Base-by-base conservation (phyloP, 2,113 vertebrate genomes). In the Pristiophorus japonicus region DNA sequence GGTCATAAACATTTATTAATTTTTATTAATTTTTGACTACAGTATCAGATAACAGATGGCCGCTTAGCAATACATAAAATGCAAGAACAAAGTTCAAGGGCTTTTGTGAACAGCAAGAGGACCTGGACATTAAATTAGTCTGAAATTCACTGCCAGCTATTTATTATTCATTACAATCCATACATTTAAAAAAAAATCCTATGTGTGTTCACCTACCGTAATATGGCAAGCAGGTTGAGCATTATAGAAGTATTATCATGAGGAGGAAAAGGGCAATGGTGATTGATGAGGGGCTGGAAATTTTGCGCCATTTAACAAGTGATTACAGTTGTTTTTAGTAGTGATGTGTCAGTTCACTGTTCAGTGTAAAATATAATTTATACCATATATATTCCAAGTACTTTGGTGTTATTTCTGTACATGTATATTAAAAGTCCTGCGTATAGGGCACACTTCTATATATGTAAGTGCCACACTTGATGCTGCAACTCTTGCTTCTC, bases 71-170 rank as follows among this genome's bases (percentile, higher is more conserved):
- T 63, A 14, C 34, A 91, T 91, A n/a, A 91, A 34, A 5, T 78
- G 38, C 45, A 88, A 51, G 85, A 62, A 7, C 51, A 91, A 91
- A 91, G 12, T 34, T 63, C 34, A 91, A 45, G 51, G 51, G 62
- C 24, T 14, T 59, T 91, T 63, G 34, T 16, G 88, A 91, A 63
- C 59, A 91, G 51, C 4, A 91, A 27, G 55, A n/a, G 30, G 51
- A 18, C 55, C 20, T 63, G 59, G 59, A 91, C 30, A 34, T 34
- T 62, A 10, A 91, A 91, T 91, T 91, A 55, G 38, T 91, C n/a
- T 91, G 51, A 91, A 91, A 91, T 55, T 91, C 30, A 62, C 87
- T 91, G 88, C 27, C 47, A 91, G 27, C 88, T 62, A 62, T 91
- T 87, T 51, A 87, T 45, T 51, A 87, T 51, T 47, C 47, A 51